Base-by-base conservation (phyloP, 2,113 vertebrate genomes). In the Corythornis cristatus region DNA sequence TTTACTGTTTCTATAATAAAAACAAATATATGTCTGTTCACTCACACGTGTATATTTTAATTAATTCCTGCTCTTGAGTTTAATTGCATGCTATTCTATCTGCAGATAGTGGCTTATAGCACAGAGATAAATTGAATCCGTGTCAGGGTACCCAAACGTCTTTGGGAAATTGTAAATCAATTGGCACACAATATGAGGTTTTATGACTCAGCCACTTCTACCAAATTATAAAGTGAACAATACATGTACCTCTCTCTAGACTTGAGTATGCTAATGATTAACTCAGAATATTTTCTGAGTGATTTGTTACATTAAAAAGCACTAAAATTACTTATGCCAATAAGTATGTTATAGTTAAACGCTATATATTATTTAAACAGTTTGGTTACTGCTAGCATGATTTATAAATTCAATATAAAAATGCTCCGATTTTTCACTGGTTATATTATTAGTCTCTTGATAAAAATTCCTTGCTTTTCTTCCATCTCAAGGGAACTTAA, bases 381-480 rank as follows among this genome's bases (percentile, higher is more conserved):
- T 94, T 94, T 88, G 80, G 93, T 94, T 96, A 87, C 94, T 93
- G 81, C 76, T 93, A 89, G 74, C 42, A 60, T 73, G 91, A 95
- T 97, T 97, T 95, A 90, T 93, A 95, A 93, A 93, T 95, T 93
- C 92, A 88, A 93, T 95, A 96, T 94, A 72, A 91, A 96, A 97
- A 96, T 86, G 71, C 96, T 91, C 83, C 54, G 88, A 91, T 96
- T 97, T 95, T 96, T 97, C 84, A 58, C 93, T 92, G 83, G 89
- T 94, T 91, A 83, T 94, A 68, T 96, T 96, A 97, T 97, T 96
- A 97, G 96, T 97, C 96, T 97, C 97, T 95, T 96, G 97, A 97
- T 96, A 97, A 96, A 97, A 97, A 96, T 93, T 85, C 75, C 91
- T 93, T 94, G 96, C 95, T 97, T 97, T 98, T 94, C 96, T 97